Base-by-base conservation (phyloP, 2,113 vertebrate species). In the Trematomus loennbergii region DNA sequence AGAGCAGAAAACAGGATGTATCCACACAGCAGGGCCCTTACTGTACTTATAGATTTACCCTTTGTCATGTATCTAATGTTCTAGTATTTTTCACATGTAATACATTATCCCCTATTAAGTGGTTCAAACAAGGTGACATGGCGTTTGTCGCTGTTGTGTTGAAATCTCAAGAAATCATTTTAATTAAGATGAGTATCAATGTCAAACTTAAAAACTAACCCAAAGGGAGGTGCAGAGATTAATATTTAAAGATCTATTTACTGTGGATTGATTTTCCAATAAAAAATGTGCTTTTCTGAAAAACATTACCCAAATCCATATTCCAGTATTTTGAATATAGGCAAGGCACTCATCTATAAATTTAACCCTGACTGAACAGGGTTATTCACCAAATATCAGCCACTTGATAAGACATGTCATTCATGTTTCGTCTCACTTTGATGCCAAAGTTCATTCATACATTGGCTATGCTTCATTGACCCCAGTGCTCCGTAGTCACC, bases 41-140 rank as follows among this genome's bases (percentile, higher is more conserved):
- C 50, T 40, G 69, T 67, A 55, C 52, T 53, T 36, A 65, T 70
- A 72, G 55, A 76, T 79, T 46, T 33, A 45, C 70, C 29, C 16
- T 17, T 12, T 13, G 25, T 29, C 29, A 29, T 29, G 29, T 29
- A 29, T 29, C 29, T 29, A 4, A 29, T 29, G 29, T 29, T 29
- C 29, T 29, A 29, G 29, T 29, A 29, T 29, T 29, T 29, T 29
- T 29, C 29, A 4, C 29, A 29, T 29, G 3, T 29, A 29, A 29
- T 29, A 29, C 29, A 29, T 29, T 29, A 29, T 4, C 29, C 29
- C 29, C 29, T 29, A 29, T 29, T 29, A 29, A 29, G 29, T 29
- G 29, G 29, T 29, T 25, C 15, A 13, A 8, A 15, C 13, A 65
- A 58, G 16, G 29, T 17, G 29, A 77, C 12, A 2, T 36, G 29